These are phyloP conservation scores for Chelon labrosus DNA, from an alignment of 2,797 vertebrate genomes.

Conservation along the genomic window DNA sequence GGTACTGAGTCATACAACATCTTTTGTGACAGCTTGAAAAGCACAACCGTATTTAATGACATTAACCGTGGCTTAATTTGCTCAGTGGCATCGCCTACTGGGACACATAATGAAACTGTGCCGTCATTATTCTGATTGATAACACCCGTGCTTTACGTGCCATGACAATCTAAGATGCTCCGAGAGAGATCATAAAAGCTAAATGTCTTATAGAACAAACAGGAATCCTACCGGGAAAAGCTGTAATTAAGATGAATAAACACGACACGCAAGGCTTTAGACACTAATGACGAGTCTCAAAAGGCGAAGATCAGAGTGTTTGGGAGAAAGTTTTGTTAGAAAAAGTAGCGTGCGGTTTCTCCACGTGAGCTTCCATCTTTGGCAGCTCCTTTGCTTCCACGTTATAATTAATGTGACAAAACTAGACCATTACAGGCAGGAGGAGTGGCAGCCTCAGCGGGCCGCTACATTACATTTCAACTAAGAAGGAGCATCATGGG, in stretches of 20 bases:
- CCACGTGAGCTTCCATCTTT: slow-evolving; percentile 31
- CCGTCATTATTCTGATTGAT: slow-evolving; percentile 5
- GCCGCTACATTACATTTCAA: slow-evolving; percentile 21
- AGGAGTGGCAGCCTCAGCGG: slow-evolving; percentile 29
- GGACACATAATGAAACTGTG: too few relatives aligned
- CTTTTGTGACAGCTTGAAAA: too few relatives aligned
- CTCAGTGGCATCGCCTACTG: background rate
- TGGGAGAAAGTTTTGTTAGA: slow-evolving; percentile 18
- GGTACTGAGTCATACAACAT: too few relatives aligned
- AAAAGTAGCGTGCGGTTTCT: slow-evolving; percentile 28
- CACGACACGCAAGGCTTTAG: background rate
- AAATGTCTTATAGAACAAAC: background rate
- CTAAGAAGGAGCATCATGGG: slow-evolving; percentile 9
- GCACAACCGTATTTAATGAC: background rate
- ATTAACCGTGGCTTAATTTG: background rate
- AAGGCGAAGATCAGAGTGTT: slow-evolving; percentile 25
- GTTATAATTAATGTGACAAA: slow-evolving; percentile 53
- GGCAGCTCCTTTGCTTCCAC: slow-evolving; percentile 35
- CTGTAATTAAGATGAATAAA: slow-evolving; percentile 26
- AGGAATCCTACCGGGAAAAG: background rate
- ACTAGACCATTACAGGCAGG: slow-evolving; percentile 26
- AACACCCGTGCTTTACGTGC: background rate
- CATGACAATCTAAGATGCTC: slow-evolving; percentile 2
- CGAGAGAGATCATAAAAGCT: background rate
- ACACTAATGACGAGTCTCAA: slow-evolving; percentile 22